Percentiles rank a stretch among this genome's conserved stretches.
Conservation (phyloP, 2,797 vertebrate species). For the Trichosurus vulpecula region DNA sequence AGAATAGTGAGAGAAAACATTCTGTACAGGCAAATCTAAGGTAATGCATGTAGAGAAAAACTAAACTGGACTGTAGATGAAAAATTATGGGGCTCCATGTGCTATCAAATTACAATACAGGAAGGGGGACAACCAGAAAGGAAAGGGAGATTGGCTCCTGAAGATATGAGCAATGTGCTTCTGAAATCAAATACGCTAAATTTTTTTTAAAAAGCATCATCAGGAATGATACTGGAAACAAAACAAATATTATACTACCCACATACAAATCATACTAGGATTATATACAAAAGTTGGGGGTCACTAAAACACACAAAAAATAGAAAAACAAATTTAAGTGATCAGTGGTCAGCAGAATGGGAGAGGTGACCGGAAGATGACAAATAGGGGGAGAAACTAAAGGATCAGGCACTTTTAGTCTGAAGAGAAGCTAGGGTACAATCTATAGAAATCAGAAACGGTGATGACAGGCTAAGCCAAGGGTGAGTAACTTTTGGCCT, state of each 20-base stretch:
- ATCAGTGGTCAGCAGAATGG: neutral
- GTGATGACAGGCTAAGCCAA: neutral
- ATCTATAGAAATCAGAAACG: neutral
- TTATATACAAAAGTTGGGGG: neutral
- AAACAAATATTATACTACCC: neutral
- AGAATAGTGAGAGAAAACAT: neutral
- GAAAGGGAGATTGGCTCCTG: neutral
- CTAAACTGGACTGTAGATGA: conserved; percentile 7
- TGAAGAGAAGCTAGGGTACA: neutral
- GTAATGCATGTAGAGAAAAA: conserved; percentile 2
- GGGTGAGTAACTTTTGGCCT: too few relatives aligned
- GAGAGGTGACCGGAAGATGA: neutral
- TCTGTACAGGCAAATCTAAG: neutral
- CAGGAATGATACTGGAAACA: conserved; percentile 44
- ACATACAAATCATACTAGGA: neutral
- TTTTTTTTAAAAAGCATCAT: neutral
- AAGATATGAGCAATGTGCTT: neutral
- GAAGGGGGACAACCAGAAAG: neutral
- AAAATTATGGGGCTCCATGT: neutral
- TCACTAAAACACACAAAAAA: neutral
- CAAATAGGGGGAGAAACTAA: neutral
- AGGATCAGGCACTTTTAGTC: neutral
- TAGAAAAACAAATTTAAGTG: neutral
- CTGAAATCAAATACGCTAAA: conserved; percentile 9
- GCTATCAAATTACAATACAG: neutral